A percentile compares a stretch with the other conserved stretches of the same genome.
These are phyloP conservation scores for Neoitamus cyanurus DNA, from an alignment of 2,888 invertebrate genomes.

Conservation along the genomic window DNA sequence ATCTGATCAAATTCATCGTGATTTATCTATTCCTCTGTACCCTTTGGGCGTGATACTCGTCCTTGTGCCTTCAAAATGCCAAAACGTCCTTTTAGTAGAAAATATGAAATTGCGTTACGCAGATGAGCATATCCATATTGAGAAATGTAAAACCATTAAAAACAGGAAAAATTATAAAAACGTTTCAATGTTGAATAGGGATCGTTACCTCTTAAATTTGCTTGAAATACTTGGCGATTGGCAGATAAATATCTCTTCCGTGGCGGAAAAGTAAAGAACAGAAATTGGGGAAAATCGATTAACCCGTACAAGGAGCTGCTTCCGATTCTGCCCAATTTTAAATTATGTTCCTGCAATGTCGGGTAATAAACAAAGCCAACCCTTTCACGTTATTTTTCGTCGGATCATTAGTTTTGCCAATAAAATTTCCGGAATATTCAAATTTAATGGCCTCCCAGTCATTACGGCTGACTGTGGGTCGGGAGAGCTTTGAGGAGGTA, in stretches of 20 bases:
- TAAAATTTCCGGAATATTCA: constrained; percentile 5
- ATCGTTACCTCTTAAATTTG: too few species aligned
- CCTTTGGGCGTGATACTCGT: too few species aligned
- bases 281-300: background rate
- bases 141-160: too few species aligned
- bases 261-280: background rate
- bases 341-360: background rate
- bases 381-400: background rate
- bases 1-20: too few species aligned
- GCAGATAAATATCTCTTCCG: background rate
- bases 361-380: background rate
- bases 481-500: background rate
- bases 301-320: background rate
- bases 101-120: too few species aligned
- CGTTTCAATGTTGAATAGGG: too few species aligned
- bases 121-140: too few species aligned
- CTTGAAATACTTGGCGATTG: background rate
- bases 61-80: too few species aligned
- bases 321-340: background rate
- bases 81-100: too few species aligned
- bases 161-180: too few species aligned
- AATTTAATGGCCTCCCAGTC: background rate
- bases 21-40: too few species aligned
- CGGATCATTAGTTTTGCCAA: background rate
- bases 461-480: background rate